phyloP scores from a whole-genome alignment of 2,888 invertebrate species.

The Pimpla rufipes region DNA sequence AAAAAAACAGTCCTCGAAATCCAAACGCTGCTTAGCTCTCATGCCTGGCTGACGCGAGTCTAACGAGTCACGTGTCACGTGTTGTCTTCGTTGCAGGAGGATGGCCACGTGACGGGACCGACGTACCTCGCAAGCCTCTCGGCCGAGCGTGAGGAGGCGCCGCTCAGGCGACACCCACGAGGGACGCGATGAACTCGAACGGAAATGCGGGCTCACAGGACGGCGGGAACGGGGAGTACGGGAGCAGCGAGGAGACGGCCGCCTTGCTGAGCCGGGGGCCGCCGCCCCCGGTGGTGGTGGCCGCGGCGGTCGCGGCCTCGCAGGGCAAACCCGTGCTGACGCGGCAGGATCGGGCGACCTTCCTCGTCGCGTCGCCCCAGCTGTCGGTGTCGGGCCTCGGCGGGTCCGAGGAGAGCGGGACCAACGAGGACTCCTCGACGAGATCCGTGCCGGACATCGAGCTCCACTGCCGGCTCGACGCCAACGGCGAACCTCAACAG shows the following conservation, averaged over 20 bases:
- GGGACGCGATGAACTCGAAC: slow-evolving; percentile 83
- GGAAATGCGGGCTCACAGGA: slow-evolving; percentile 80
- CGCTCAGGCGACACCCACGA: too few species aligned
- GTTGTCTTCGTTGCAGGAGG: slow-evolving; percentile 75
- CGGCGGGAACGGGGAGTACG: slow-evolving; percentile 82
- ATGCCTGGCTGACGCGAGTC: too few species aligned
- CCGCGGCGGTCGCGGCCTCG: slow-evolving; percentile 84
- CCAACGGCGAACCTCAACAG: slow-evolving; percentile 83
- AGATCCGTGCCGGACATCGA: slow-evolving; percentile 94
- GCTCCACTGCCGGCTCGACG: slow-evolving; percentile 90
- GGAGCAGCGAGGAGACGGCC: slow-evolving; percentile 93
- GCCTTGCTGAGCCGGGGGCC: slow-evolving; percentile 91
- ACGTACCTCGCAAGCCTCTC: not conserved
- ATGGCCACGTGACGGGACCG: slow-evolving; percentile 78
- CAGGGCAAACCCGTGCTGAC: slow-evolving; percentile 91
- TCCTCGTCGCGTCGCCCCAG: slow-evolving; percentile 89
- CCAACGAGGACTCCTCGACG: slow-evolving; percentile 90
- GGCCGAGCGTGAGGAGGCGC: too few species aligned
- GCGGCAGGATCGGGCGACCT: slow-evolving; percentile 94
- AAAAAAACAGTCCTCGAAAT: too few species aligned
- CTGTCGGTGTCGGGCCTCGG: slow-evolving; percentile 90
- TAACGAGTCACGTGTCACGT: slow-evolving; percentile 51
- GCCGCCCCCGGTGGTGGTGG: slow-evolving; percentile 84
- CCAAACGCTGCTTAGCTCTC: too few species aligned
- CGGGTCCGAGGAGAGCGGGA: slow-evolving; percentile 92